Evolutionary conservation across 2,797 vertebrate species (phyloP), one percentile per base, ranked within the genome.

Genomic region (Luscinia luscinia): DNA sequence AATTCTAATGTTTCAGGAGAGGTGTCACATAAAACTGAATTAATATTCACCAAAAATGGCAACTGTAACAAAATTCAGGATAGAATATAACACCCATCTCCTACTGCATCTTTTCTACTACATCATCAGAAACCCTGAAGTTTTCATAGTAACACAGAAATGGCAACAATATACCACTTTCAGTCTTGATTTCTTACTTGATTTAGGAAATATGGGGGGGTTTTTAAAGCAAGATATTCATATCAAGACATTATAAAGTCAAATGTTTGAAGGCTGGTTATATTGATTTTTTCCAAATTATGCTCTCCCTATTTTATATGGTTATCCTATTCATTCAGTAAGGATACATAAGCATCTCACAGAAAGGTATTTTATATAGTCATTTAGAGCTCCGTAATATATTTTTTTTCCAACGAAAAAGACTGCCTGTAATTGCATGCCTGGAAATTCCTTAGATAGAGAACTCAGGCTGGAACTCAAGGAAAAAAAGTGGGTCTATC

Each of bases 1-100:
- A 96, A 84, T 86, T 90, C 64, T 87, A 80, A 80, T 93, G 74
- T 83, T 87, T 92, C 48, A 79, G 61, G 41, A 57, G 89, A 95
- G 46, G 49, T 90, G 62, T 87, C 90, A 94, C 36, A 83, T 1
- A 81, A 49, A 87, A 58, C 22, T 87, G 64, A 14, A 22, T 95
- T 96, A 91, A 89, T 78, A 91, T 77, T 95, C 78, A 91, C 83
- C 36, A 90, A 63, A 96, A 97, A 85, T 28, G 58, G 84, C 67
- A 96, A 94, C 38, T n/a, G 55, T 73, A 92, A 94, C 76, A 96
- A 89, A 94, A 96, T 34, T 48, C 41, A 63, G 78, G 88, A 49
- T 34, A 83, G 48, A 82, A 85, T 64, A 59, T 74, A 94, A 91
- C 61, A 94, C 89, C 58, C 46, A 77, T 95, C 57, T 88, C 73